phyloP scores from a whole-genome alignment of 2,113 vertebrate species.

The Paracanthobrama guichenoti region DNA sequence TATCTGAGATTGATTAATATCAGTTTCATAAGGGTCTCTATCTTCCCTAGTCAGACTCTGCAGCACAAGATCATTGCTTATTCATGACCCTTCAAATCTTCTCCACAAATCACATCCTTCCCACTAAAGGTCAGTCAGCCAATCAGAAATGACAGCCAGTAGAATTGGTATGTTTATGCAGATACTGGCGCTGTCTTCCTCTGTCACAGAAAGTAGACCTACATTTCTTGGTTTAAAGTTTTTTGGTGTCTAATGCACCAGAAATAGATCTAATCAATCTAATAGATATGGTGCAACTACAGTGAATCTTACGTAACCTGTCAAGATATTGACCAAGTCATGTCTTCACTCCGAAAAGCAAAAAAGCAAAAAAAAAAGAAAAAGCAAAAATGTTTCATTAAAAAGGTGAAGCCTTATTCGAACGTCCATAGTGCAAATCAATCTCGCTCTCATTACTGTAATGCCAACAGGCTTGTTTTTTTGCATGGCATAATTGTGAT shows the following conservation, averaged over 20 bases:
- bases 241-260: neutral
- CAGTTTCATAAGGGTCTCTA: conserved; percentile 2
- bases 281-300: neutral
- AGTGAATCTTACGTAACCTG: neutral
- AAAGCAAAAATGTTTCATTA: neutral
- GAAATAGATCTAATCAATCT: neutral
- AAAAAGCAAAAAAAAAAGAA: too few species aligned
- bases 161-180: conserved; percentile 23
- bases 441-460: neutral
- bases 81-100: conserved; percentile 46
- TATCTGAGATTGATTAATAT: conserved; percentile 37
- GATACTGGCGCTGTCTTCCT: neutral
- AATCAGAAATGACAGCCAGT: conserved; percentile 38
- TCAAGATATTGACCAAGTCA: neutral
- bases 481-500: neutral
- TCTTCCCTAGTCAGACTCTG: conserved; percentile 21
- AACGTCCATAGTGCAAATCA: too few species aligned
- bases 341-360: neutral
- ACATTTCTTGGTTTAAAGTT: neutral
- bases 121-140: conserved; percentile 38
- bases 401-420: neutral
- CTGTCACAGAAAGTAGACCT: neutral
- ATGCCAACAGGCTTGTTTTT: neutral
- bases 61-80: conserved; percentile 45
- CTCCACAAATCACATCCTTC: conserved; percentile 36